Evolutionary conservation across 2,113 vertebrate species (phyloP).

Genomic region (Proterorhinus semilunaris): DNA sequence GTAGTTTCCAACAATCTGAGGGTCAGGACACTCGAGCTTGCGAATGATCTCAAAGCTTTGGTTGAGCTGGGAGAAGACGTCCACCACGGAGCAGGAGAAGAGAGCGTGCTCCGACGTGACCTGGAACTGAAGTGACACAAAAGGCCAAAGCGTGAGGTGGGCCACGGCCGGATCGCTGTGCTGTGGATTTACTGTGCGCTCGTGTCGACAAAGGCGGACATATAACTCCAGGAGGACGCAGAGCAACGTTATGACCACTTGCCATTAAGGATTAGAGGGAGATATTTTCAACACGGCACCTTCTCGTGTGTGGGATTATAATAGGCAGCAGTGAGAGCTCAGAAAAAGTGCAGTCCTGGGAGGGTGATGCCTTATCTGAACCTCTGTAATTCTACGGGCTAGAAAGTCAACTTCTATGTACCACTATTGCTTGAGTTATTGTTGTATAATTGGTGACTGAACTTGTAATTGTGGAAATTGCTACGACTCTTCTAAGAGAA

Average conservation of each 20-base stretch:
- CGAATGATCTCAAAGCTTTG: constrained; percentile 99
- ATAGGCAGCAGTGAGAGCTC: too few species aligned
- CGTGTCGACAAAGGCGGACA: background rate
- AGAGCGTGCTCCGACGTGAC: constrained; percentile 94
- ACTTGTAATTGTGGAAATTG: background rate
- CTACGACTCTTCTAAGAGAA: background rate
- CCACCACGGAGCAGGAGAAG: constrained; percentile 97
- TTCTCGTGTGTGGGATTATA: too few species aligned
- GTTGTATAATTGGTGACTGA: background rate
- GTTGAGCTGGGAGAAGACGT: constrained; percentile 98
- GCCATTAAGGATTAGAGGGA: too few species aligned
- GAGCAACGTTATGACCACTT: too few species aligned
- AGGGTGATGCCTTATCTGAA: too few species aligned
- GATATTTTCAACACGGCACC: too few species aligned
- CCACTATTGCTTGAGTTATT: too few species aligned
- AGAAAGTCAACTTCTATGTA: too few species aligned
- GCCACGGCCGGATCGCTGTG: background rate
- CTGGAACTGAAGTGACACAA: constrained; percentile 83
- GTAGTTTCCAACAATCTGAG: constrained; percentile 95
- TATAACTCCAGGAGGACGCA: background rate
- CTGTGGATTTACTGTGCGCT: background rate
- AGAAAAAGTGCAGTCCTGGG: too few species aligned
- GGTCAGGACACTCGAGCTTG: constrained; percentile 95
- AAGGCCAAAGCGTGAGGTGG: constrained; percentile 5
- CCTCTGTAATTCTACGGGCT: too few species aligned